These are phyloP conservation scores for Rousettus leschenaultii DNA, from an alignment of 2,113 vertebrate species.

Conservation along the genomic window DNA sequence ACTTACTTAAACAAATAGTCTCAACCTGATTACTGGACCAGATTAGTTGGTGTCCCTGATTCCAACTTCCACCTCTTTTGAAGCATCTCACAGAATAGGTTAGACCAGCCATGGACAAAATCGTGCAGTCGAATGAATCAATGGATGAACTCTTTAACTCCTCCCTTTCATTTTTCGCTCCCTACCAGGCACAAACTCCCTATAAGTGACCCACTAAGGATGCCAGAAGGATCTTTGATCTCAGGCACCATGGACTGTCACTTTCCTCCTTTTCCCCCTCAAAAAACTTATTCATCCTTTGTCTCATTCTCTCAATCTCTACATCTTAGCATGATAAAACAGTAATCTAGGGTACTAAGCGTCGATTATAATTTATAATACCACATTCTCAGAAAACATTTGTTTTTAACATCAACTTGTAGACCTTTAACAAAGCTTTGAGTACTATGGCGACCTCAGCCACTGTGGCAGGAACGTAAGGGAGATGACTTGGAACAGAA, in stretches of 20 bases:
- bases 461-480: not conserved
- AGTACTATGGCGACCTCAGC: not conserved
- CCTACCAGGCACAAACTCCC: no score
- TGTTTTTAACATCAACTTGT: not conserved
- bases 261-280: not conserved
- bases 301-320: not conserved
- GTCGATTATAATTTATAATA: not conserved
- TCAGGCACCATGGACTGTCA: not conserved
- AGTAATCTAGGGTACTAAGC: not conserved
- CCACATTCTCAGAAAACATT: not conserved
- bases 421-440: not conserved
- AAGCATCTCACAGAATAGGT: not conserved
- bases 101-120: not conserved
- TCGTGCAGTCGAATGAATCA: not conserved
- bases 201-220: no score
- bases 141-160: not conserved
- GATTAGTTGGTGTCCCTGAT: not conserved
- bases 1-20: constrained; percentile 26
- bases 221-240: not conserved
- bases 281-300: not conserved
- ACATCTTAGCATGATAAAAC: not conserved
- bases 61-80: not conserved
- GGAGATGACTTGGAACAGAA: not conserved
- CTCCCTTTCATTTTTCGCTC: not conserved
- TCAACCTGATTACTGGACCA: constrained; percentile 33